Base-by-base conservation (phyloP, 1,140 invertebrate genomes). In the Hetaerina americana region DNA sequence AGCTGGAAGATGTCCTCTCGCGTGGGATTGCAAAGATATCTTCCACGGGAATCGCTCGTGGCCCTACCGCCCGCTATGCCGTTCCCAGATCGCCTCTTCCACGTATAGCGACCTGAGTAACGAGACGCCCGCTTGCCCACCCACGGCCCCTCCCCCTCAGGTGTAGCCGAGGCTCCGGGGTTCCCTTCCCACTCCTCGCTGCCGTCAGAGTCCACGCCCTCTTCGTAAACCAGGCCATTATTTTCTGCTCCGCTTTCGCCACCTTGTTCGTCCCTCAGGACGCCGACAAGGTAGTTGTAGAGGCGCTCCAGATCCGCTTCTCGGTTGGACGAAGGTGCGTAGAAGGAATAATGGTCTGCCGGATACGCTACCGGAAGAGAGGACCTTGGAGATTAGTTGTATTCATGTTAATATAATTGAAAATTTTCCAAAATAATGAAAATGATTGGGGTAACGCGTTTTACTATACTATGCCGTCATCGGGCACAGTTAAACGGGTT, bases 1-100 rank as follows among this genome's bases (percentile, higher is more conserved):
- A 88, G 77, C 74, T 85, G 83, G 74, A 84, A 84, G 15, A 88
- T 83, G 75, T 88, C 87, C 73, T 86, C 82, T 76, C 83, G 84
- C 29, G 80, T 82, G 0, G 86, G 86, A 40, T 81, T 83, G 74
- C 87, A 88, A 69, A 85, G 77, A 70, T 85, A 86, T 6, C 82
- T 57, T n/a, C 40, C 40, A n/a, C 40, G 40, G 10, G 40, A 57
- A 12, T 57, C 40, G 40, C 40, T 57, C 40, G 40, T 57, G 2
- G 40, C 15, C 40, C 40, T 57, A 1, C 15, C 22, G 40, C 22
- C 22, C 15, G 40, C 40, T 12, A 57, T 57, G 15, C 40, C 40
- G 22, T 57, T 57, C 40, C 40, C 40, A 57, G 40, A 57, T 18
- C 40, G 40, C 22, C 40, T 57, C 22, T 57, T 57, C 40, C 40